Evolutionary conservation across 2,888 invertebrate species (phyloP).

Genomic region (Macropis europaea): DNA sequence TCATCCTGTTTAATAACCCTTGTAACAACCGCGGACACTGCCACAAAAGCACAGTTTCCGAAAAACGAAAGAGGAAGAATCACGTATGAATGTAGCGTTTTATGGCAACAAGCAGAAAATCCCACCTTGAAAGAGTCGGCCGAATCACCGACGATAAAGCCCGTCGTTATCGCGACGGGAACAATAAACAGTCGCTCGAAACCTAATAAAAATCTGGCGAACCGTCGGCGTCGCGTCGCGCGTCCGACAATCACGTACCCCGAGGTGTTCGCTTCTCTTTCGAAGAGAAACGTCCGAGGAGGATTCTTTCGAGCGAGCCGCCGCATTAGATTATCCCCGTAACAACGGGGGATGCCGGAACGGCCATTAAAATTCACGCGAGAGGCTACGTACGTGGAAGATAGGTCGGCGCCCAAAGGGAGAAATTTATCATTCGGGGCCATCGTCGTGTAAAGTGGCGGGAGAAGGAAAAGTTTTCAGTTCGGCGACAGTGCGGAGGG

Average conservation of each 20-base stretch:
- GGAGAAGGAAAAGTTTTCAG: neutral
- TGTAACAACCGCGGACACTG: too few species aligned
- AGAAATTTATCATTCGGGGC: slow-evolving; percentile 44
- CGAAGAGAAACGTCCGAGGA: neutral
- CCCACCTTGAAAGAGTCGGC: neutral
- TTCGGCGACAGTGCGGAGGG: neutral
- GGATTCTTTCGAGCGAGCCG: neutral
- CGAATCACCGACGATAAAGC: neutral
- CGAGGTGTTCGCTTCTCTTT: neutral
- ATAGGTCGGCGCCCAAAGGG: slow-evolving; percentile 41
- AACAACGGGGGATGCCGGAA: neutral
- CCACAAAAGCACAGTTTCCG: neutral
- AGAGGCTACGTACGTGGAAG: slow-evolving; percentile 18
- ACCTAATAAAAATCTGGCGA: slow-evolving; percentile 1
- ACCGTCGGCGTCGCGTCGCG: neutral
- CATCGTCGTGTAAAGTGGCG: slow-evolving; percentile 5
- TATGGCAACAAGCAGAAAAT: neutral
- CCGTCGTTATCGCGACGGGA: neutral
- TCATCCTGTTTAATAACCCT: too few species aligned
- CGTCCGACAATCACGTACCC: slow-evolving; percentile 3
- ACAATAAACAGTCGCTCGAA: slow-evolving; percentile 12
- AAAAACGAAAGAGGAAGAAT: too few species aligned
- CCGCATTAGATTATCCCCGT: slow-evolving; percentile 20
- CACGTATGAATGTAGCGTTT: too few species aligned
- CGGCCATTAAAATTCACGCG: slow-evolving; percentile 47